phyloP scores from a whole-genome alignment of 2,888 invertebrate species.

The Leucozona laternaria region DNA sequence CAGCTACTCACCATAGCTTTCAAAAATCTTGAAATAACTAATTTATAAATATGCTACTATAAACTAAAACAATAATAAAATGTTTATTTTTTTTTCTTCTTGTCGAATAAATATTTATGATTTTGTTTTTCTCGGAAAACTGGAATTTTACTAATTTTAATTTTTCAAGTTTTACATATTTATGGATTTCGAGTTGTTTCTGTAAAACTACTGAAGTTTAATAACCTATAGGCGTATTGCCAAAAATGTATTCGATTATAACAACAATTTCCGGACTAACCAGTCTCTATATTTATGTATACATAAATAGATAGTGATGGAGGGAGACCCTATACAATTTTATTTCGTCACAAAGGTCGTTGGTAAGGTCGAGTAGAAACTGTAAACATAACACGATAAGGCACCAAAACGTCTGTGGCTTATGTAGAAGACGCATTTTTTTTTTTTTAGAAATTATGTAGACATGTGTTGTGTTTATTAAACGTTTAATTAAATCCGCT shows the following conservation, averaged over 20 bases:
- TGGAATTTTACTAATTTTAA: neutral
- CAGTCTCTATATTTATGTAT: neutral
- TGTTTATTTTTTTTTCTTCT: neutral
- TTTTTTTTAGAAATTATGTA: slow-evolving; percentile 32
- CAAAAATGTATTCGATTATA: neutral
- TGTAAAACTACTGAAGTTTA: slow-evolving; percentile 14
- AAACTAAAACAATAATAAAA: slow-evolving; percentile 12
- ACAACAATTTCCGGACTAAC: neutral
- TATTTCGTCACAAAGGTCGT: slow-evolving; percentile 33
- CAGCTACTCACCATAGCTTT: neutral
- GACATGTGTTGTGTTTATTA: slow-evolving; percentile 27
- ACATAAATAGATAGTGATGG: neutral
- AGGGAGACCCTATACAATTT: neutral
- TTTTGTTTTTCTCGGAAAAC: slow-evolving; percentile 15
- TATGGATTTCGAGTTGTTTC: neutral
- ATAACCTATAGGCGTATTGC: slow-evolving; percentile 30
- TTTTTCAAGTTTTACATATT: slow-evolving; percentile 7
- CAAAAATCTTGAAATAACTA: neutral
- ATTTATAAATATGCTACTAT: neutral
- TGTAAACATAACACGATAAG: slow-evolving; percentile 9
- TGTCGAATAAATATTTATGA: slow-evolving; percentile 18
- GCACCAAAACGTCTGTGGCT: slow-evolving; percentile 24
- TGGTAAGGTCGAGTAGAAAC: slow-evolving; percentile 6
- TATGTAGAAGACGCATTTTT: neutral
- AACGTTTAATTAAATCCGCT: slow-evolving; percentile 33